Conservation (phyloP, 2,113 vertebrate species). For the Polyodon spathula region DNA sequence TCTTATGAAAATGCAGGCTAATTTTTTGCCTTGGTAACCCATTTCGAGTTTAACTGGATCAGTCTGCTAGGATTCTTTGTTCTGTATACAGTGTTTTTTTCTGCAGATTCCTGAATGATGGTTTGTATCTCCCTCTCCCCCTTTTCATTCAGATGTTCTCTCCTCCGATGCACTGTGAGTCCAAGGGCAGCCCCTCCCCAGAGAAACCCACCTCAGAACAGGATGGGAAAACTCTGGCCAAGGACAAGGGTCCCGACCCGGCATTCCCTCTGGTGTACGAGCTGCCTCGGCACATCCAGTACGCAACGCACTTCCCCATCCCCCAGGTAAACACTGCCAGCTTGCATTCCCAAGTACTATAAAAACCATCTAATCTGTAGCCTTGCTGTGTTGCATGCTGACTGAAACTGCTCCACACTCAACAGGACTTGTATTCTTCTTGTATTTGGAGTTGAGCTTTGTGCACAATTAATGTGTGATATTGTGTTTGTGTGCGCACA, state of each 20-base stretch:
- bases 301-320: constrained; percentile 97
- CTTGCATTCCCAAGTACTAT: too few species aligned
- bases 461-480: too few species aligned
- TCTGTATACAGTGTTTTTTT: background rate
- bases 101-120: background rate
- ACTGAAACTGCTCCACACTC: too few species aligned
- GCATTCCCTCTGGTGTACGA: constrained; percentile 87
- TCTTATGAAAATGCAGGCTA: too few species aligned
- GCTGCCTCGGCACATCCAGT: constrained; percentile 93
- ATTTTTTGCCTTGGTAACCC: too few species aligned
- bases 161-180: constrained; percentile 89
- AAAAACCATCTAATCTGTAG: too few species aligned
- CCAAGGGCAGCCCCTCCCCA: constrained; percentile 90
- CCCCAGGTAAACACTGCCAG: constrained; percentile 83
- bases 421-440: background rate
- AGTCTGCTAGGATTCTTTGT: background rate
- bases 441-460: background rate
- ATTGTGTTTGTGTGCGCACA: too few species aligned
- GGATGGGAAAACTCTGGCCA: constrained; percentile 65
- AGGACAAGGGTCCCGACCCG: constrained; percentile 79
- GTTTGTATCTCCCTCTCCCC: background rate
- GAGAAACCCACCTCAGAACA: constrained; percentile 79
- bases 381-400: too few species aligned
- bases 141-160: constrained; percentile 80
- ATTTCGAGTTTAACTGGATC: too few species aligned